Evolutionary conservation across 2,888 invertebrate species (phyloP), one percentile per base, ranked within the genome.

Genomic region (Agrilus cyanescens): DNA sequence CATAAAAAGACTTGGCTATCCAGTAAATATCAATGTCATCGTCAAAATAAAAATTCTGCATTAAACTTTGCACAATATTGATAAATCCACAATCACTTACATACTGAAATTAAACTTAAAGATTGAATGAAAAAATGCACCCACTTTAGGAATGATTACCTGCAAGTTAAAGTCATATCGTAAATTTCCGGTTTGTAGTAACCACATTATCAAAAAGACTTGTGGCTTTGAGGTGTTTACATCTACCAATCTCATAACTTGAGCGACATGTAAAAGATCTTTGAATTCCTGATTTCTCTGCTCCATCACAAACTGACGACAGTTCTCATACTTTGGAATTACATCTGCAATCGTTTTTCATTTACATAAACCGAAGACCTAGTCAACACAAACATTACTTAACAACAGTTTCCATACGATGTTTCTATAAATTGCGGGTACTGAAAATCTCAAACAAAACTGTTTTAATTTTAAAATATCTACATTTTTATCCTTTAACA

Each of bases 371-470:
- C 35, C 25, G n/a, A 30, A 40, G n/a, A 41, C n/a, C n/a, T 35
- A 46, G 44, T 32, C 35, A 46, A 46, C 10, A n/a, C 12, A 31
- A 40, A 15, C 32, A 43, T 36, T 35, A 82, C 86, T 86, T 53
- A 93, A 67, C 38, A 91, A 70, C 31, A 91, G 75, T 68, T 89
- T 88, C 91, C 91, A 93, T 12, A 93, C 73, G 40, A 85, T 71
- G 60, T 77, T 78, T 58, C 91, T 77, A 53, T 90, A 84, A 4
- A 82, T 74, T 12, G 80, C 76, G 4, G 93, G 91, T 12, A 93
- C 84, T 1, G 85, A 82, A 60, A 87, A 91, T 46, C 87, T 73
- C 41, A 88, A 67, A 57, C 88, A 86, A 61, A 91, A 93, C 59
- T 90, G 87, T 56, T 82, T 82, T 20, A 94, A 61, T 64, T 88